phyloP scores from a whole-genome alignment of 2,888 invertebrate genomes.

The Noctua comes region DNA sequence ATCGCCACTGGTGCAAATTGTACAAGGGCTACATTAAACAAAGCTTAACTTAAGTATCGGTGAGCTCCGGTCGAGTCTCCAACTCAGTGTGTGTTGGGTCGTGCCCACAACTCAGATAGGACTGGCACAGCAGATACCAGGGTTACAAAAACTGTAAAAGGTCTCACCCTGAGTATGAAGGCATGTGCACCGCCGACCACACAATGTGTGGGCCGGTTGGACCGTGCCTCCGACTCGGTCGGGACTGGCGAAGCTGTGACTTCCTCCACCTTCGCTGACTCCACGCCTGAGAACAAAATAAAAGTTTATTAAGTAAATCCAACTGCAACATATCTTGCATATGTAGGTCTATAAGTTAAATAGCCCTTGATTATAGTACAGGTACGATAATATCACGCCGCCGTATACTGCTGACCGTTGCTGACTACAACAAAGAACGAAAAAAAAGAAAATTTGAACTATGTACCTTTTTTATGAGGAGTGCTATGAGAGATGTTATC shows the following conservation, averaged over 20 bases:
- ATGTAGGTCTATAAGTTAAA: neutral
- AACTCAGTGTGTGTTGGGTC: conserved; percentile 73
- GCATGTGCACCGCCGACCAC: conserved; percentile 88
- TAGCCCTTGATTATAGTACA: neutral
- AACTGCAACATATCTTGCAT: neutral
- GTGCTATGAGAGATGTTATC: neutral
- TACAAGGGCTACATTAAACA: neutral
- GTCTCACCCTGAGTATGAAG: conserved; percentile 82
- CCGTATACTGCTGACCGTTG: neutral
- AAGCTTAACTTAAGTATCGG: neutral
- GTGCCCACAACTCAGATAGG: conserved; percentile 53
- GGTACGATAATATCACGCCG: neutral
- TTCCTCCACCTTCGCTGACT: conserved; percentile 73
- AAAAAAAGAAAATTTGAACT: neutral
- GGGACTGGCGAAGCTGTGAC: conserved; percentile 63
- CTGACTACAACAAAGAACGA: neutral
- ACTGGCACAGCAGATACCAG: conserved; percentile 25
- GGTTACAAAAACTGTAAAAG: neutral
- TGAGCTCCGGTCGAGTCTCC: conserved; percentile 74
- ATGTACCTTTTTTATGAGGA: conserved; percentile 28
- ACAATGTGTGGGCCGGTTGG: conserved; percentile 70
- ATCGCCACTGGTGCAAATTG: neutral
- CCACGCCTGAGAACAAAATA: conserved; percentile 69
- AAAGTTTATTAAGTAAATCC: neutral
- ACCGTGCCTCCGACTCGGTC: conserved; percentile 55